phyloP scores from a whole-genome alignment of 2,797 vertebrate species.

The Crenichthys baileyi region DNA sequence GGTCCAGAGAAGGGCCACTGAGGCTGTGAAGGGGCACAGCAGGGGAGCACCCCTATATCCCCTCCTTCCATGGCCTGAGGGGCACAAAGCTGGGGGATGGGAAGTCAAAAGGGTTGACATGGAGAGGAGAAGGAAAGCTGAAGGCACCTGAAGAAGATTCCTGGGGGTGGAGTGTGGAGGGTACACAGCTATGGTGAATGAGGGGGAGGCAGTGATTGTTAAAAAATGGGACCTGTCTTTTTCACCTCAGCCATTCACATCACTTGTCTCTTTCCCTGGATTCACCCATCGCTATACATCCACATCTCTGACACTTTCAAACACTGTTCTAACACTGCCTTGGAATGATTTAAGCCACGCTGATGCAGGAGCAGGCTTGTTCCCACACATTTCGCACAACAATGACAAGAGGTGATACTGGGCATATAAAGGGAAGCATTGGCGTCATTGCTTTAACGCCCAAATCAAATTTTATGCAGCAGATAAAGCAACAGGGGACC shows the following conservation, averaged over 20 bases:
- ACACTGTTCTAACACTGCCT: constrained; percentile 11
- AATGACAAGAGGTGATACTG: constrained; percentile 70
- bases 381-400: constrained; percentile 77
- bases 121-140: constrained; percentile 71
- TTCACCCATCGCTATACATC: constrained; percentile 21
- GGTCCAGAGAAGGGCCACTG: constrained; percentile 82
- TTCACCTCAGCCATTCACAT: constrained; percentile 51
- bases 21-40: constrained; percentile 90
- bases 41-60: constrained; percentile 81
- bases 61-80: constrained; percentile 79
- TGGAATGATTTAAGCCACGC: constrained; percentile 32
- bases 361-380: constrained; percentile 41
- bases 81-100: constrained; percentile 69
- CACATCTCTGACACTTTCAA: constrained; percentile 37
- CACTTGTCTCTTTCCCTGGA: constrained; percentile 31
- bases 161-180: constrained; percentile 43
- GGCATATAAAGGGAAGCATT: constrained; percentile 76
- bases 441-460: constrained; percentile 78
- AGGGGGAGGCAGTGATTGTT: constrained; percentile 51
- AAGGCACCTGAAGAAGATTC: constrained; percentile 86
- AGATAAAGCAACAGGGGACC: constrained; percentile 74
- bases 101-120: constrained; percentile 56
- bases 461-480: constrained; percentile 81
- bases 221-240: constrained; percentile 47
- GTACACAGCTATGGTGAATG: constrained; percentile 33